Base-by-base conservation (phyloP, 2,797 vertebrate species). In the Oryzias dopingdopingensis region DNA sequence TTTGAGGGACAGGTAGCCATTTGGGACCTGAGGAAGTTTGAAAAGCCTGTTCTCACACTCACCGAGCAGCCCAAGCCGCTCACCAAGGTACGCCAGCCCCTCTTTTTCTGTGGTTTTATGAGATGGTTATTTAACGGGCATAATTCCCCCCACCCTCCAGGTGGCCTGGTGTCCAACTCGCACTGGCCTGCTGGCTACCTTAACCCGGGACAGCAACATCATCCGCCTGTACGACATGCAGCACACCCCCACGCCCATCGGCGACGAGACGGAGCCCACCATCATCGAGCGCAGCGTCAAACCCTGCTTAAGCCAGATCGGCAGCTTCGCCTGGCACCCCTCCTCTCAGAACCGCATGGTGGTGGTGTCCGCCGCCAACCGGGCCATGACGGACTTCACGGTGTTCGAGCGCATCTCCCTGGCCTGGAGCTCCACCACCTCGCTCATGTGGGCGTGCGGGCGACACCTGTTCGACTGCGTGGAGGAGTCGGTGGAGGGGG, bases 141-240 rank as follows among this genome's bases (percentile, higher is more conserved):
- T 12, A 24, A 26, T 13, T 14, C 15, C n/a, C 42, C 20, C 17
- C 41, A 0, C 0, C 61, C 49, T 23, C 42, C 59, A 90, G 89
- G 96, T 98, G 18, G 96, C 95, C 0, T 99, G 97, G 97, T 99
- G 96, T 85, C 97, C 96, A 4, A 98, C 96, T 0, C 94, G 97
- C 58, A 97, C 94, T 0, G 97, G 97, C 40, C 87, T 99, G 16
- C 82, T 99, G 51, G 96, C 96, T 45, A 99, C 96, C 1, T 85
- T 99, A 74, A 98, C 95, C 0, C 94, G 96, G 12, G 97, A 99
- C 86, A 97, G 95, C 83, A 96, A 96, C 75, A 93, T 99, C 47
- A 95, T 99, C 79, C 93, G 94, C 12, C 90, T 99, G 4, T 99
- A 99, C 45, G 96, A 99, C 90, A 99, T 99, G 97, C 97, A 99